Percentiles rank a stretch among this genome's conserved stretches.
Evolutionary conservation across 2,888 invertebrate genomes (phyloP).

Genomic region (Dysmachus trigonus): DNA sequence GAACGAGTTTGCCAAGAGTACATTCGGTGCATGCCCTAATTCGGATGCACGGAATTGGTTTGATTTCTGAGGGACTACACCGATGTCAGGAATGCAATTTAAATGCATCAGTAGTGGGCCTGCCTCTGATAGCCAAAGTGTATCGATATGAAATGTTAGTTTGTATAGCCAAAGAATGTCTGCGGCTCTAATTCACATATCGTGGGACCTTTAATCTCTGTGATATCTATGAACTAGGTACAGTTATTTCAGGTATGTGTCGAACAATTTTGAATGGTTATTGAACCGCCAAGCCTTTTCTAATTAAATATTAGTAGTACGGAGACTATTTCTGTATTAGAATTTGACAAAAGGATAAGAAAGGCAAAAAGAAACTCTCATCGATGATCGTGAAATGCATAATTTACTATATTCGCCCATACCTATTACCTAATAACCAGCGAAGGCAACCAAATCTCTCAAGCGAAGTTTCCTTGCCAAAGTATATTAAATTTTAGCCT

Average conservation of each 20-base stretch:
- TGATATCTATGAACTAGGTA: not conserved
- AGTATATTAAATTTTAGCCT: conserved; percentile 21
- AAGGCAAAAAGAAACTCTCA: not conserved
- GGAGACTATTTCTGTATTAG: not conserved
- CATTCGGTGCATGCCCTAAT: not conserved
- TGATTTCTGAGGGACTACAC: not conserved
- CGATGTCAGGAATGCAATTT: not conserved
- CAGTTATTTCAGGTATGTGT: not conserved
- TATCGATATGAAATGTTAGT: not conserved
- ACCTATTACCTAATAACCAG: not conserved
- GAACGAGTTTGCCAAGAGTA: not conserved
- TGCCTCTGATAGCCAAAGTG: not conserved
- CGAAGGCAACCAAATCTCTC: not conserved
- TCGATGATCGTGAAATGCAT: not conserved
- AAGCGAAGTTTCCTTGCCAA: not conserved
- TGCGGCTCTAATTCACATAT: not conserved
- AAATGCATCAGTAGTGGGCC: not conserved
- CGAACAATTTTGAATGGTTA: not conserved
- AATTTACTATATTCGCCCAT: not conserved
- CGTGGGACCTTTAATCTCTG: not conserved
- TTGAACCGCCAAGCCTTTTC: not conserved
- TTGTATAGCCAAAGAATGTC: not conserved
- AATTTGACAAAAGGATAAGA: not conserved
- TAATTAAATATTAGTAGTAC: not conserved
- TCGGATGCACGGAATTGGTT: not conserved